Evolutionary conservation across 2,113 vertebrate species (phyloP).

Genomic region (Plectropomus leopardus): DNA sequence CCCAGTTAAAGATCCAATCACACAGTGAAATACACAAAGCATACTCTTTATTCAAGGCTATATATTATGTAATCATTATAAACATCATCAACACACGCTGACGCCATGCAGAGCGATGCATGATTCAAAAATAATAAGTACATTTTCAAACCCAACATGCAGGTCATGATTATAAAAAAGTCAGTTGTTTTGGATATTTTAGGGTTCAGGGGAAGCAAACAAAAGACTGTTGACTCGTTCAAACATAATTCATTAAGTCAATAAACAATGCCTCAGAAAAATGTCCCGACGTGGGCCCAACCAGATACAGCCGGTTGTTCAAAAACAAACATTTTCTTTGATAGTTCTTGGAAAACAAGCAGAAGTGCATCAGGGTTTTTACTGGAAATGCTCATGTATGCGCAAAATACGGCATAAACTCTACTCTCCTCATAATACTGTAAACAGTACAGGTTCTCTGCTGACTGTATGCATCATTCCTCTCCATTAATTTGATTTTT

Average conservation of each 20-base stretch:
- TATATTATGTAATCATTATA: constrained; percentile 73
- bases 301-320: constrained; percentile 41
- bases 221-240: constrained; percentile 36
- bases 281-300: constrained; percentile 28
- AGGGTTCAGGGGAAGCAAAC: constrained; percentile 30
- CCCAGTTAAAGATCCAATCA: constrained; percentile 17
- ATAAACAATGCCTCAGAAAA: constrained; percentile 55
- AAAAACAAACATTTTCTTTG: constrained; percentile 62
- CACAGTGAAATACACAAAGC: constrained; percentile 56
- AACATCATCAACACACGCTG: constrained; percentile 61
- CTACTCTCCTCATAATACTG: not conserved
- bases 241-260: constrained; percentile 51
- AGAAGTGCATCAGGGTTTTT: constrained; percentile 51
- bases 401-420: constrained; percentile 25
- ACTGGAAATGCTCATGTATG: constrained; percentile 43
- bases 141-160: constrained; percentile 67
- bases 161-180: constrained; percentile 34
- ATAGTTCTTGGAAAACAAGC: constrained; percentile 52
- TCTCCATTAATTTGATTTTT: not conserved
- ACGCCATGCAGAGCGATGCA: constrained; percentile 78
- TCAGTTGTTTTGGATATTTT: constrained; percentile 38
- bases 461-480: not conserved
- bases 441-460: not conserved
- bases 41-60: constrained; percentile 75
- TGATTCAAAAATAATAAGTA: constrained; percentile 53